Evolutionary conservation across 2,797 vertebrate genomes (phyloP).

Genomic region (Nannoperca australis): DNA sequence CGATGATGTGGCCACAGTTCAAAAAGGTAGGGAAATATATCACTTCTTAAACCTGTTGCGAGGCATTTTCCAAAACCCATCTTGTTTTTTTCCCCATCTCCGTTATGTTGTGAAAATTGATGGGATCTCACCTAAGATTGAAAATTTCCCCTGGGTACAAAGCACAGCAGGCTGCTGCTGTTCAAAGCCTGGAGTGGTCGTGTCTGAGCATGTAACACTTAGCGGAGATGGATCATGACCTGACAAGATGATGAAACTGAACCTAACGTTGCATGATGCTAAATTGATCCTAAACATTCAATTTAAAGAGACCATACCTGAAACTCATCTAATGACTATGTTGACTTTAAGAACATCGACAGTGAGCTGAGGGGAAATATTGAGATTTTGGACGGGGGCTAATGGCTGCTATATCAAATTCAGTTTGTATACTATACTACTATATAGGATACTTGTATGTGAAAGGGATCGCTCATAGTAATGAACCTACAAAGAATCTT

Average conservation of each 20-base stretch:
- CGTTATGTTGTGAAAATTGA: constrained; percentile 71
- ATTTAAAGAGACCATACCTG: background rate
- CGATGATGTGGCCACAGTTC: constrained; percentile 20
- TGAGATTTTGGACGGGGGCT: background rate
- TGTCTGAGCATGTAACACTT: constrained; percentile 64
- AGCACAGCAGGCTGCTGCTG: constrained; percentile 36
- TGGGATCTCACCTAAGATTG: constrained; percentile 74
- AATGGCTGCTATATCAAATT: background rate
- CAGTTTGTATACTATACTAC: background rate
- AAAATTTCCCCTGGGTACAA: constrained; percentile 62
- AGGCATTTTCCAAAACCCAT: constrained; percentile 49
- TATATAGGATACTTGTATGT: background rate
- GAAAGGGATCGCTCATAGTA: background rate
- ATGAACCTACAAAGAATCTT: background rate
- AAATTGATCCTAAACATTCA: constrained; percentile 24
- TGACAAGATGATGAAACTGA: constrained; percentile 52
- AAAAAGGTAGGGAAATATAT: constrained; percentile 16
- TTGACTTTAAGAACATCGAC: constrained; percentile 3
- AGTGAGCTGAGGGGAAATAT: background rate
- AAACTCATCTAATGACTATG: background rate
- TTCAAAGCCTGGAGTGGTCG: constrained; percentile 46
- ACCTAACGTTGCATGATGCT: constrained; percentile 2
- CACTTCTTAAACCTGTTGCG: constrained; percentile 11
- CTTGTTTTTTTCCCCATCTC: constrained; percentile 12
- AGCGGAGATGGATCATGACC: constrained; percentile 49